Base-by-base conservation (phyloP, 2,113 vertebrate species). In the Dascyllus trimaculatus region DNA sequence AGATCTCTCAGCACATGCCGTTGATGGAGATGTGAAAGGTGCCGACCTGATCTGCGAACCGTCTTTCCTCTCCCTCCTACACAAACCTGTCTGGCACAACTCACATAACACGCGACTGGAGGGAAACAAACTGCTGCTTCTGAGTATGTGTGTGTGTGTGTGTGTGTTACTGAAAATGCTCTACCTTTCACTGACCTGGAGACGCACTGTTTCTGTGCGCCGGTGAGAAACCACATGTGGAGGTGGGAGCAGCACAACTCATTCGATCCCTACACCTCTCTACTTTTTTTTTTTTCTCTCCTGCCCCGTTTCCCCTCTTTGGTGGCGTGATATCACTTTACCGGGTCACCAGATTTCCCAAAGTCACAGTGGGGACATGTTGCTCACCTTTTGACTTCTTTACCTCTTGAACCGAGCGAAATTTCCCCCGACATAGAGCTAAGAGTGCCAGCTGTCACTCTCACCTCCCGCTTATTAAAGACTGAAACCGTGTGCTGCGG, bases 331-430 rank as follows among this genome's bases (percentile, higher is more conserved):
- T 93, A 93, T 94, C 91, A 90, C 84, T 93, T 95, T 93, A 93
- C 92, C 25, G 84, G 89, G 85, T 94, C 89, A 90, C 93, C 92
- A 93, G 92, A 94, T 93, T 93, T 94, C 83, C 88, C 66, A 75
- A 89, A 91, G 93, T 94, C 93, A 93, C 63, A 18, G 17, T 40
- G 75, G 83, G 91, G 93, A 84, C 93, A 89, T 25, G 57, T 52
- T 56, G 65, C 82, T 93, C 92, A 93, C 92, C 92, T 92, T 72
- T 84, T 93, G 93, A 93, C 93, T 93, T 78, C 62, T 91, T 92
- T 93, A 94, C 90, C 92, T 94, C 88, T 93, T 93, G 92, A 95
- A 93, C 94, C 64, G 57, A 72, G 78, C 75, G 59, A 87, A 54
- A 58, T 77, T 82, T 70, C 71, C 63, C 53, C 69, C 32, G 65